Conservation (phyloP, 2,797 vertebrate genomes). For the Sebastes alutus region DNA sequence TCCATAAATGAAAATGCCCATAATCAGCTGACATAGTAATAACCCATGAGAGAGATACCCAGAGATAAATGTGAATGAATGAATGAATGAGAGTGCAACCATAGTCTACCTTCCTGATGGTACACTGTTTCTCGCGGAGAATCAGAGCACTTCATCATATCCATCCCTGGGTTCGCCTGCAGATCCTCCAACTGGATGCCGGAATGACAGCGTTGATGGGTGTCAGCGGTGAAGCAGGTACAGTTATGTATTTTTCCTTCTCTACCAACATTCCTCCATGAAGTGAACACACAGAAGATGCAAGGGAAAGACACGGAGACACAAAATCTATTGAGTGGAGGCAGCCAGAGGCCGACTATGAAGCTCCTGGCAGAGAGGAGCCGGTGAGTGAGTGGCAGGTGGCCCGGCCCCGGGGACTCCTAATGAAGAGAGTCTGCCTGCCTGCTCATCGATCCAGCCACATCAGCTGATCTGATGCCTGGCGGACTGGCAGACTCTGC, state of each 20-base stretch:
- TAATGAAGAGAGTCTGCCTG: conserved; percentile 76
- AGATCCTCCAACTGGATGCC: not conserved
- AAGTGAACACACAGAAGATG: conserved; percentile 14
- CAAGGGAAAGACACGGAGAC: conserved; percentile 24
- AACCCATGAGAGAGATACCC: too few relatives aligned
- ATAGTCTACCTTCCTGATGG: not conserved
- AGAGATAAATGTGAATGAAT: too few relatives aligned
- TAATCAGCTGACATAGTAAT: too few relatives aligned
- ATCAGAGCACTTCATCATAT: not conserved
- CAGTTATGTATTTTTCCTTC: conserved; percentile 7
- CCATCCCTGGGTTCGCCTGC: not conserved
- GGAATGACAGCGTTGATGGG: not conserved
- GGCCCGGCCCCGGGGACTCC: conserved; percentile 69
- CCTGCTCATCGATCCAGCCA: conserved; percentile 67
- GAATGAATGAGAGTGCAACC: too few relatives aligned
- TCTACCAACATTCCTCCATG: conserved; percentile 6
- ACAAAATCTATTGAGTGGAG: conserved; percentile 41
- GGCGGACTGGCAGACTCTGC: conserved; percentile 44
- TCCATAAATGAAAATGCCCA: too few relatives aligned
- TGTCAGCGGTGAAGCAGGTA: conserved; percentile 3
- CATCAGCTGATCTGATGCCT: conserved; percentile 69
- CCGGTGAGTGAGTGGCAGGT: conserved; percentile 71
- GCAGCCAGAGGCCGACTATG: conserved; percentile 29
- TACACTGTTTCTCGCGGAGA: not conserved
- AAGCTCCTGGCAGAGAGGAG: conserved; percentile 46